These are phyloP conservation scores for Spatulosminthurus flaviceps DNA, from an alignment of 2,888 invertebrate species.

Conservation along the genomic window DNA sequence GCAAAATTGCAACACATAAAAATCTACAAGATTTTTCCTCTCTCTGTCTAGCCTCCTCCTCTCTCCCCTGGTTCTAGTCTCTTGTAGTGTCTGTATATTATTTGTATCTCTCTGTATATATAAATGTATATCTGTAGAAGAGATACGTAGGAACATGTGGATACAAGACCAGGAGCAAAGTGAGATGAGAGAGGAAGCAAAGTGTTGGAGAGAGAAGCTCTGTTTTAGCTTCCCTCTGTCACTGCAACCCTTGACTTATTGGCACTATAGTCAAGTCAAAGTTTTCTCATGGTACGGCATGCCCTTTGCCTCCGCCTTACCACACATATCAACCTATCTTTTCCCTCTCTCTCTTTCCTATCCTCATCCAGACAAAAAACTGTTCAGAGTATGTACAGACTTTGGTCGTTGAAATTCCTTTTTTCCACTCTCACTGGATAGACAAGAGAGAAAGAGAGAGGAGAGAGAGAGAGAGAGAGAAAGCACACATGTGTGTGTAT, in stretches of 20 bases:
- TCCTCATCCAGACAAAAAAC: background rate
- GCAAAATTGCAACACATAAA: conserved; percentile 45
- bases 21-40: conserved; percentile 41
- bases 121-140: no score
- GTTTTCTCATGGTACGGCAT: conserved; percentile 9
- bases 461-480: background rate
- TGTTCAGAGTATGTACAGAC: background rate
- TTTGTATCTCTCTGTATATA: background rate
- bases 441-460: background rate
- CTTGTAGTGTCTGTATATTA: background rate
- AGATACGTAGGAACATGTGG: no score
- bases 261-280: conserved; percentile 23
- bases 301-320: conserved; percentile 32
- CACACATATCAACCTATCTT: background rate
- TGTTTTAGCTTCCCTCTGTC: background rate
- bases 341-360: conserved; percentile 1
- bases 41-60: conserved; percentile 42
- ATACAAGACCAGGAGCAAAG: background rate
- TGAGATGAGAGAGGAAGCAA: background rate
- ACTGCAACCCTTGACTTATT: conserved; percentile 34
- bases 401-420: background rate
- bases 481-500: background rate
- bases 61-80: conserved; percentile 13
- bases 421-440: background rate
- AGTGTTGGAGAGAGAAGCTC: background rate